Conservation (phyloP, 2,113 vertebrate genomes). For the Antidorcas marsupialis region DNA sequence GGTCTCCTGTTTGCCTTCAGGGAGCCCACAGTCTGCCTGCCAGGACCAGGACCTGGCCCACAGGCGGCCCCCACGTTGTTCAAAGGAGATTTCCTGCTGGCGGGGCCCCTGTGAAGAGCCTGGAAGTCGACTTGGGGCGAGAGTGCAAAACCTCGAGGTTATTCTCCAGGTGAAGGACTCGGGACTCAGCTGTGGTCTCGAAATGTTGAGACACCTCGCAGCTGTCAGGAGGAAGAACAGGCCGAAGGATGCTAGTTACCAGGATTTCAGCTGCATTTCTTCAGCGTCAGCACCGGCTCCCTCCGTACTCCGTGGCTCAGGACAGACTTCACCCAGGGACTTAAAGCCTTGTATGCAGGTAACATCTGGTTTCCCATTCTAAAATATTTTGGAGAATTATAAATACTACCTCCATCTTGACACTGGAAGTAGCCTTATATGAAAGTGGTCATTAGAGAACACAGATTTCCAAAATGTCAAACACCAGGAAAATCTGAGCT, state of each 20-base stretch:
- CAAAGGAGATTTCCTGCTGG: neutral
- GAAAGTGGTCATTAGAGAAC: neutral
- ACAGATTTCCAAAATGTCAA: neutral
- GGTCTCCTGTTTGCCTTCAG: neutral
- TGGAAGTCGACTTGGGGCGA: neutral
- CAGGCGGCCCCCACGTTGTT: too few relatives aligned
- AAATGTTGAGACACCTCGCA: accelerated
- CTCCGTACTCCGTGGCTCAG: neutral
- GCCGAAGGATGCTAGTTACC: neutral
- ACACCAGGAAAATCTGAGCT: neutral
- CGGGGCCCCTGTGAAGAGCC: neutral
- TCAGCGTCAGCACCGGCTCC: neutral
- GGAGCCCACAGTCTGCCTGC: neutral
- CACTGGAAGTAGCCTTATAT: neutral
- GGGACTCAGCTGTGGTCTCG: too few relatives aligned
- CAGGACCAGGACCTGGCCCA: accelerated
- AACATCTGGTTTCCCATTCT: neutral
- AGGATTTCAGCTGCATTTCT: neutral
- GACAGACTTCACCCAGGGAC: neutral
- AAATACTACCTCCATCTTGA: neutral
- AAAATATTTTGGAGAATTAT: neutral
- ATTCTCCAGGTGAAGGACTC: accelerated
- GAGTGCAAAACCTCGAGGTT: accelerated
- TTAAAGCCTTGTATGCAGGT: neutral
- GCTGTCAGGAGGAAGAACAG: accelerated